Base-by-base conservation (phyloP, 2,113 vertebrate genomes). In the Dipodomys ordii region DNA sequence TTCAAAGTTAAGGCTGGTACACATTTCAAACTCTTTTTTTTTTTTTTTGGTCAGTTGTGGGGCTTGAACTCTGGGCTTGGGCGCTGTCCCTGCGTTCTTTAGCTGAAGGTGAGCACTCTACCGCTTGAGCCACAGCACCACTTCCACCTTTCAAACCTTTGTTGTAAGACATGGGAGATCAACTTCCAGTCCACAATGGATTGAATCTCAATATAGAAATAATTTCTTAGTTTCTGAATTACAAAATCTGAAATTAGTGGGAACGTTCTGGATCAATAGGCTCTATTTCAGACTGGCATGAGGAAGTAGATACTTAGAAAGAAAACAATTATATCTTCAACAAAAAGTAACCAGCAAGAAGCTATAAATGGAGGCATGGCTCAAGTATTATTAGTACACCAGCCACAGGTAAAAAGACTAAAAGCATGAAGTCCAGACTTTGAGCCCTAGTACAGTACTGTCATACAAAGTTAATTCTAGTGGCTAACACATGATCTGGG, bases 221-320 rank as follows among this genome's bases (percentile, higher is more conserved):
- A 64, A 78, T 68, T 79, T 91, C 44, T 60, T 82, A 32, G 30
- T 86, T 83, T 82, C 73, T 89, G 1, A 87, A 82, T 94, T 69
- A 76, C 2, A 78, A 69, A 91, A 91, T 32, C 77, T 89, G 44
- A 88, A 71, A 91, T 73, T 2, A 93, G 15, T 15, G 15, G 23
- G 69, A 81, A 83, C 3, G 1, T 83, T 92, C 67, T 87, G 13
- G 73, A 91, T 76, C 74, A 80, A 67, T 74, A 92, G 79, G 53
- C 27, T 92, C 78, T 71, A n/a, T 76, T 83, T 88, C 60, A 93
- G 60, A 2, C n/a, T 86, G 27, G 71, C 46, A 19, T 79, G 39
- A 92, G 35, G 27, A 94, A 87, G 78, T 90, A 30, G 87, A 85
- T 5, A 78, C 64, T 89, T 69, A 44, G 74, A 95, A 88, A 78